These are phyloP conservation scores for Rhynchomys soricoides DNA, from an alignment of 2,113 vertebrate species.

Conservation along the genomic window DNA sequence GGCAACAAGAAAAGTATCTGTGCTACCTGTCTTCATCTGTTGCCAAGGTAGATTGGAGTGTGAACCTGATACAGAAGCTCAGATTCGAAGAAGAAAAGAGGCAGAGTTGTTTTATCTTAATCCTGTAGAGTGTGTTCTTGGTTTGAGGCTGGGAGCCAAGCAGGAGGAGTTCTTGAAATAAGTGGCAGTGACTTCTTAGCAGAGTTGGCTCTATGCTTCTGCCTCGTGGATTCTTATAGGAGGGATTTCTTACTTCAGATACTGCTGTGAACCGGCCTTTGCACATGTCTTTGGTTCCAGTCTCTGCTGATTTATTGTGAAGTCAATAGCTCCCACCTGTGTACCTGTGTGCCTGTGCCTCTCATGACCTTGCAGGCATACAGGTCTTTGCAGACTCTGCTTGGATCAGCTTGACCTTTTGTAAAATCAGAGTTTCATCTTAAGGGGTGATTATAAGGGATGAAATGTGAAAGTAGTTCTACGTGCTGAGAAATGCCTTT, in stretches of 20 bases:
- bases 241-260: neutral
- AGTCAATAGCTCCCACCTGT: neutral
- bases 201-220: neutral
- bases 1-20: neutral
- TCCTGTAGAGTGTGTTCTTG: neutral
- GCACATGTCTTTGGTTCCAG: neutral
- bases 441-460: neutral
- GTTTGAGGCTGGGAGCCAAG: neutral
- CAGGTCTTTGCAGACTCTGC: neutral
- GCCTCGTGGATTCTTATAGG: neutral
- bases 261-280: neutral
- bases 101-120: neutral
- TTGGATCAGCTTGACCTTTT: neutral
- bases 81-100: neutral
- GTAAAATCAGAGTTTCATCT: neutral
- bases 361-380: neutral
- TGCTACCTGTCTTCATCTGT: neutral
- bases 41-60: neutral
- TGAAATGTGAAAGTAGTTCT: neutral
- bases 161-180: neutral
- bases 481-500: neutral
- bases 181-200: neutral
- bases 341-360: neutral
- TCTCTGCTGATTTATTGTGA: neutral
- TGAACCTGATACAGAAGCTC: neutral